Base-by-base conservation (phyloP, 2,797 vertebrate genomes). In the Craterocephalus amniculus region DNA sequence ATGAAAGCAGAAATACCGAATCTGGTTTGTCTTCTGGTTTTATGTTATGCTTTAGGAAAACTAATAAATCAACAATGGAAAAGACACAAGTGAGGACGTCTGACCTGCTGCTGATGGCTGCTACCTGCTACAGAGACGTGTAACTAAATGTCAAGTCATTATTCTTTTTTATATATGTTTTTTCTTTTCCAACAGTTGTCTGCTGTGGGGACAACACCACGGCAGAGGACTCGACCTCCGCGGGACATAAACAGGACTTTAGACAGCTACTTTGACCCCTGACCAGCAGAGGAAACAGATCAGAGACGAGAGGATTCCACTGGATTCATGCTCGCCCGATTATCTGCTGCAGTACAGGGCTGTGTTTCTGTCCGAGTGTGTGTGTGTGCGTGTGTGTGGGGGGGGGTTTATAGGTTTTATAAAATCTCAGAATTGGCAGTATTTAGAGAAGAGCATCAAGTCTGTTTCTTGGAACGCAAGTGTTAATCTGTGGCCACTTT, bases 301-400 rank as follows among this genome's bases (percentile, higher is more conserved):
- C 29, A 43, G 48, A 72, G 59, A 64, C n/a, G 67, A 83, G 52
- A 16, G 62, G 79, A 82, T 82, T 77, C 82, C 49, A 63, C 13
- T 43, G 59, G 58, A 76, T 48, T 38, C 43, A 70, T 64, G 57
- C 64, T 72, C 31, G 18, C 4, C 52, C 29, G 76, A 68, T 79
- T 77, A 76, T 70, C 67, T 51, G 31, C 51, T 43, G 38, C 43
- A 65, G 34, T 36, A 34, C 60, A 64, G 60, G 38, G n/a, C 24
- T 26, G 1, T 20, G 26, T 51, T 32, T 59, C 34, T 63, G 36
- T 49, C 20, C 36, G 36, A 34, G 35, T 38, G n/a, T 51, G 43
- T 58, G 58, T 51, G 32, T 62, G 36, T 61, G 31, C 55, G 62
- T 29, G 36, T 36, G 14, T 40, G 14, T 14, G 4, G 36, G 24